Conservation (phyloP, 2,888 invertebrate genomes). For the Hipparchia sbordonii region DNA sequence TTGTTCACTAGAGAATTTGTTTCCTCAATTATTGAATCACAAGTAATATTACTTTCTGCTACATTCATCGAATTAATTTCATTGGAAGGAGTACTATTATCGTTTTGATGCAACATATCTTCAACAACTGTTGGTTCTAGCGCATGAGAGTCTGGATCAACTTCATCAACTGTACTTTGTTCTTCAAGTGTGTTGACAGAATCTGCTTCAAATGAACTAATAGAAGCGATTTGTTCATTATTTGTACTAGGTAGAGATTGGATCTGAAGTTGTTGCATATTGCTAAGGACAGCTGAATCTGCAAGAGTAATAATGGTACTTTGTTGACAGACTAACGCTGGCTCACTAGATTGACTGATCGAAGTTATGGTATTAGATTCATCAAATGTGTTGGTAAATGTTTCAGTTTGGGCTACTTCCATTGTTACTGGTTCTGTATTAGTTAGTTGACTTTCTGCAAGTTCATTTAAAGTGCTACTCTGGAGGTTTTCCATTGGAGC, state of each 20-base stretch:
- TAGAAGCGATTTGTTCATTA: conserved; percentile 21
- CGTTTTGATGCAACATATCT: conserved; percentile 18
- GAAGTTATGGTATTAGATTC: conserved; percentile 28
- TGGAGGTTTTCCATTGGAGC: conserved; percentile 31
- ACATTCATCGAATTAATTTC: background rate
- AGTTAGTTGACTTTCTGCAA: conserved; percentile 36
- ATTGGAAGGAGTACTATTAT: conserved; percentile 1
- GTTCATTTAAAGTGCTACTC: conserved; percentile 29
- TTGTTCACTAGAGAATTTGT: conserved; percentile 6
- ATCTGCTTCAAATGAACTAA: conserved; percentile 21
- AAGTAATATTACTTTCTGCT: background rate
- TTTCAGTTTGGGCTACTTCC: conserved; percentile 25
- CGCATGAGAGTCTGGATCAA: conserved; percentile 5
- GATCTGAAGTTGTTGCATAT: conserved; percentile 19
- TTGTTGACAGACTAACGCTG: conserved; percentile 19
- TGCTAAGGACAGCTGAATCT: conserved; percentile 24
- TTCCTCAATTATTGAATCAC: conserved; percentile 10
- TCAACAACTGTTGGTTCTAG: conserved; percentile 17
- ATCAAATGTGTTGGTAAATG: conserved; percentile 15
- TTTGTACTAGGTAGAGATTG: conserved; percentile 22
- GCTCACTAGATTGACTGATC: conserved; percentile 9
- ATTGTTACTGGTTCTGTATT: conserved; percentile 27
- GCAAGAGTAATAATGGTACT: conserved; percentile 20
- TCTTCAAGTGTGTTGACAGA: conserved; percentile 15
- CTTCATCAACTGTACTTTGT: conserved; percentile 7